Evolutionary conservation across 2,888 invertebrate genomes (phyloP).

Genomic region (Panopea generosa): DNA sequence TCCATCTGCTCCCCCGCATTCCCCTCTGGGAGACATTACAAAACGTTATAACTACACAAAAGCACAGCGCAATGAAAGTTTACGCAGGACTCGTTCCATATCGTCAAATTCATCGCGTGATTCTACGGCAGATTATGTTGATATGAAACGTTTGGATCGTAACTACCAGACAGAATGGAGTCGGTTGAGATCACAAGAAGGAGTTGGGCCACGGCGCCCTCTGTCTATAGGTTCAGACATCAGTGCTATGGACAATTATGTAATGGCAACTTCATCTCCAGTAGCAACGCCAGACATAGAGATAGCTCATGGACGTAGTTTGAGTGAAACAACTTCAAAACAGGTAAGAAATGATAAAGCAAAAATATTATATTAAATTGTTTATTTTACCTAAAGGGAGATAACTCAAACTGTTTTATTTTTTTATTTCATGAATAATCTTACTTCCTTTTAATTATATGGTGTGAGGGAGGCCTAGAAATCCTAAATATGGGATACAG

Average conservation of each 20-base stretch:
- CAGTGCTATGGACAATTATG: constrained; percentile 51
- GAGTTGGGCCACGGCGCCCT: constrained; percentile 50
- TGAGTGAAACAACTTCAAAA: constrained; percentile 40
- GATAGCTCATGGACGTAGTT: constrained; percentile 16
- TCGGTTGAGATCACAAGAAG: constrained; percentile 70
- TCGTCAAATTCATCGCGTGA: constrained; percentile 69
- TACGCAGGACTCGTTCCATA: constrained; percentile 74
- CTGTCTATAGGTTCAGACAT: constrained; percentile 70
- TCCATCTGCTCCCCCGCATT: constrained; percentile 24
- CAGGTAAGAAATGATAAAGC: too few relatives aligned
- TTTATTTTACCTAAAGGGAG: too few relatives aligned
- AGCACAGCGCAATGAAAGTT: constrained; percentile 73
- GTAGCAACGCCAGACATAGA: constrained; percentile 32
- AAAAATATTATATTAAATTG: neutral
- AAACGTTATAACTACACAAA: constrained; percentile 68
- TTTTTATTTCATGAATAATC: too few relatives aligned
- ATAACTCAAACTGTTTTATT: too few relatives aligned
- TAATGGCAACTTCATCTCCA: constrained; percentile 37
- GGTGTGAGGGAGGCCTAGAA: too few relatives aligned
- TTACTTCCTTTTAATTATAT: too few relatives aligned
- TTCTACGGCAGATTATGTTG: constrained; percentile 72
- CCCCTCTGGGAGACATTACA: constrained; percentile 51
- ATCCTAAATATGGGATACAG: too few relatives aligned
- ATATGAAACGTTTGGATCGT: constrained; percentile 70
- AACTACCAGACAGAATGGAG: constrained; percentile 78